A percentile compares a stretch with the other conserved stretches of the same genome.
These are phyloP conservation scores for Pantherophis guttatus DNA, from an alignment of 2,113 vertebrate genomes.

Conservation along the genomic window DNA sequence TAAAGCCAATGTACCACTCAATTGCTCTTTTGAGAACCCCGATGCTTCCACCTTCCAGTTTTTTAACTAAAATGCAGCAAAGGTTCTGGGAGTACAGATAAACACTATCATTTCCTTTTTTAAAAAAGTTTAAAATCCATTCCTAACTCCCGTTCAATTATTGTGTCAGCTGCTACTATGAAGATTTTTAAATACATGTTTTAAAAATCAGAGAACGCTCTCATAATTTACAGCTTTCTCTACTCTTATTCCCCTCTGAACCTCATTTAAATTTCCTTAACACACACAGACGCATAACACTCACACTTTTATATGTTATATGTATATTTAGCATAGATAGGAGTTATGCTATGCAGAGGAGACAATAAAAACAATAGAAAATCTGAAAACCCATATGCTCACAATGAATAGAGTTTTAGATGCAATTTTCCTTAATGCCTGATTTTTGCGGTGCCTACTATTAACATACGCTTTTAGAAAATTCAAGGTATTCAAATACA, in stretches of 20 bases:
- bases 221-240: neutral
- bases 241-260: neutral
- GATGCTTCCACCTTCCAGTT: neutral
- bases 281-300: neutral
- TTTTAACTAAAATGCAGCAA: neutral
- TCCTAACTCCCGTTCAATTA: neutral
- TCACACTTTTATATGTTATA: neutral
- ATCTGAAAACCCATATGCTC: neutral
- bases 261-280: neutral
- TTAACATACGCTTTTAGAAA: neutral
- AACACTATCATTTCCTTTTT: neutral
- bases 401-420: neutral
- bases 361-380: neutral
- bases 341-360: neutral
- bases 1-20: neutral
- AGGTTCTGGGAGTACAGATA: neutral
- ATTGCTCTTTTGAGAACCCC: neutral
- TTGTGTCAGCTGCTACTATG: neutral
- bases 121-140: neutral
- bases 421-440: neutral
- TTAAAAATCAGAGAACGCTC: neutral
- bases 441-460: neutral
- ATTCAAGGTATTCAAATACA: neutral
- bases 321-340: neutral
- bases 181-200: neutral